Evolutionary conservation across 1,140 invertebrate species (phyloP).

Genomic region (Drosophila chauvacae): DNA sequence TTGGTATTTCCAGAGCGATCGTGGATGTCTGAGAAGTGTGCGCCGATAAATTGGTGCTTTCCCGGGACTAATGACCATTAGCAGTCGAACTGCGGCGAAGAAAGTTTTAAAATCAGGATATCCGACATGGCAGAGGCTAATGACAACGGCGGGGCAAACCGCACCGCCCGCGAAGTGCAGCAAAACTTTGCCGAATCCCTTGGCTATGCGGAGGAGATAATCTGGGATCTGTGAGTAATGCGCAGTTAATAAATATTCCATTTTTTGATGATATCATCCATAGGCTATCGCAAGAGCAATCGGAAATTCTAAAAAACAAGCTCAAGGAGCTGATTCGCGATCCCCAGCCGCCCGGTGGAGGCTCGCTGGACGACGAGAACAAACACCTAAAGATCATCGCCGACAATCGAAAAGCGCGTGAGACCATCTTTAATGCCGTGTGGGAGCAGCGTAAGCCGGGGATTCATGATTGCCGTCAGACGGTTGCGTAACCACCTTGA

Average conservation of each 20-base stretch:
- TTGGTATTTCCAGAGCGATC: constrained; percentile 26
- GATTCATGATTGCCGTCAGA: background rate
- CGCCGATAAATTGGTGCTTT: constrained; percentile 19
- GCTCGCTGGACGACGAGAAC: background rate
- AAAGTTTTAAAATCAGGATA: background rate
- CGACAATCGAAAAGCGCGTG: constrained; percentile 28
- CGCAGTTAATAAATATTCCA: constrained; percentile 1
- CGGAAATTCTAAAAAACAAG: constrained; percentile 28
- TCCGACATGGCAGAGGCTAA: constrained; percentile 13
- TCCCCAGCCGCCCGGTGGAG: constrained; percentile 1
- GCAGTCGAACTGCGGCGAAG: background rate
- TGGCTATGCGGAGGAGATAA: constrained; percentile 50
- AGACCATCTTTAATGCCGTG: constrained; percentile 58
- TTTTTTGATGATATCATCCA: background rate
- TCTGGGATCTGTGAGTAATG: constrained; percentile 77
- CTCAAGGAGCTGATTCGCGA: constrained; percentile 47
- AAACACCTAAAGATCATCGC: background rate
- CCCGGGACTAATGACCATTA: background rate
- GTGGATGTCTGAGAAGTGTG: too few relatives aligned
- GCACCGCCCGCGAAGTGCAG: constrained; percentile 56
- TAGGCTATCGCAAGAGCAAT: constrained; percentile 47
- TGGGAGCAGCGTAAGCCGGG: constrained; percentile 68
- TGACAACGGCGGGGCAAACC: background rate
- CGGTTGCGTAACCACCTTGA: background rate
- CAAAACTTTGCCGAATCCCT: constrained; percentile 58